Evolutionary conservation across 2,888 invertebrate genomes (phyloP).

Genomic region (Actias luna): DNA sequence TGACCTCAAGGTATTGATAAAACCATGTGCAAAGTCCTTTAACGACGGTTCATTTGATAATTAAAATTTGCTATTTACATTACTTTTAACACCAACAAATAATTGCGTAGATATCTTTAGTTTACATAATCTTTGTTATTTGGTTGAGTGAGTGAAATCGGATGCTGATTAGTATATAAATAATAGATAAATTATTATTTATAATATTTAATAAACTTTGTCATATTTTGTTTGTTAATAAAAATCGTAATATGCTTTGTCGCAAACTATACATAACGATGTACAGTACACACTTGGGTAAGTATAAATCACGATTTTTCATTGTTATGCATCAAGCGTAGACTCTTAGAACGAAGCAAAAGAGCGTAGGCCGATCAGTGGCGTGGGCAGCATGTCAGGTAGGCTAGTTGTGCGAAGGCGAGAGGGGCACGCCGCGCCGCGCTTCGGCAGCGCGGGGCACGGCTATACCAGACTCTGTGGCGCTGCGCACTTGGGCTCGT

Average conservation of each 20-base stretch:
- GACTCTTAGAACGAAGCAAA: slow-evolving; percentile 50
- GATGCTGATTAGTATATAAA: not conserved
- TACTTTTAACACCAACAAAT: not conserved
- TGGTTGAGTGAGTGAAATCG: not conserved
- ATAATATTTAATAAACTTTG: too few relatives aligned
- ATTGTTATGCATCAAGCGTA: slow-evolving; percentile 59
- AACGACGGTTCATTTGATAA: slow-evolving; percentile 43
- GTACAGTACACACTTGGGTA: not conserved
- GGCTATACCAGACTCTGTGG: slow-evolving; percentile 62
- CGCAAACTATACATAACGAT: not conserved
- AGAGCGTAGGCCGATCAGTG: slow-evolving; percentile 58
- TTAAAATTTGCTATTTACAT: slow-evolving; percentile 15
- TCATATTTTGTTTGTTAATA: not conserved
- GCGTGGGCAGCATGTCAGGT: slow-evolving; percentile 51
- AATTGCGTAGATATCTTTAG: too few relatives aligned
- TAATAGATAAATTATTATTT: not conserved
- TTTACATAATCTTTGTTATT: not conserved
- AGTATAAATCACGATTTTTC: slow-evolving; percentile 39
- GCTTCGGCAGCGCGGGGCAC: too few relatives aligned
- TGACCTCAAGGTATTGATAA: slow-evolving; percentile 54
- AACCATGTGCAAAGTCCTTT: slow-evolving; percentile 50
- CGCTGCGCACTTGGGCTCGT: slow-evolving; percentile 57
- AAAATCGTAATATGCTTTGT: not conserved
- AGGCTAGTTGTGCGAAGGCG: slow-evolving; percentile 36
- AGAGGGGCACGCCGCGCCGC: slow-evolving; percentile 26